phyloP scores from a whole-genome alignment of 2,113 vertebrate species.

The Dipodomys spectabilis region DNA sequence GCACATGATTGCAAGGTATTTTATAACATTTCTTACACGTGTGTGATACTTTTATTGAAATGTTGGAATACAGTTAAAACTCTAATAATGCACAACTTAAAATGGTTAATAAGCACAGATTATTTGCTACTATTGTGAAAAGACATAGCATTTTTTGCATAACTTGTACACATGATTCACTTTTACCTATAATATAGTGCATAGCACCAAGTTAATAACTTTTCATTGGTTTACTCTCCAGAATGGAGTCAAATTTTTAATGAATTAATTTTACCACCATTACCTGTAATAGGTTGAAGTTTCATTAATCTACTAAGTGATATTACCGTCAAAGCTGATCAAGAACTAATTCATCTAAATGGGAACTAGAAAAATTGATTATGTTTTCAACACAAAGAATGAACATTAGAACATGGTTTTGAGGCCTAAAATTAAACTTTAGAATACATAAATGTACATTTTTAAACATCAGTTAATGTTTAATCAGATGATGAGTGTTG shows the following conservation, averaged over 20 bases:
- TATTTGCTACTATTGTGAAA: slow-evolving; percentile 57
- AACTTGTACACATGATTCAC: slow-evolving; percentile 55
- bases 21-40: slow-evolving; percentile 39
- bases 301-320: slow-evolving; percentile 77
- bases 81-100: slow-evolving; percentile 36
- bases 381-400: slow-evolving; percentile 54
- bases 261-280: slow-evolving; percentile 78
- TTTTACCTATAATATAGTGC: slow-evolving; percentile 55
- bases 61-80: neutral
- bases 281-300: slow-evolving; percentile 77
- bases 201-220: slow-evolving; percentile 66
- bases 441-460: neutral
- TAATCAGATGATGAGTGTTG: neutral
- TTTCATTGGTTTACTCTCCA: slow-evolving; percentile 57
- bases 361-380: slow-evolving; percentile 66
- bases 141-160: slow-evolving; percentile 34
- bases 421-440: slow-evolving; percentile 65
- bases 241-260: slow-evolving; percentile 76
- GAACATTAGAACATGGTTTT: slow-evolving; percentile 25
- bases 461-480: slow-evolving; percentile 52
- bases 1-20: neutral
- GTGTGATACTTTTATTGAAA: slow-evolving; percentile 46
- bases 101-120: neutral
- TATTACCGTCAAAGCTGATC: slow-evolving; percentile 66
- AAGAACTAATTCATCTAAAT: slow-evolving; percentile 79